phyloP scores from a whole-genome alignment of 2,113 vertebrate genomes.

The Collichthys lucidus region DNA sequence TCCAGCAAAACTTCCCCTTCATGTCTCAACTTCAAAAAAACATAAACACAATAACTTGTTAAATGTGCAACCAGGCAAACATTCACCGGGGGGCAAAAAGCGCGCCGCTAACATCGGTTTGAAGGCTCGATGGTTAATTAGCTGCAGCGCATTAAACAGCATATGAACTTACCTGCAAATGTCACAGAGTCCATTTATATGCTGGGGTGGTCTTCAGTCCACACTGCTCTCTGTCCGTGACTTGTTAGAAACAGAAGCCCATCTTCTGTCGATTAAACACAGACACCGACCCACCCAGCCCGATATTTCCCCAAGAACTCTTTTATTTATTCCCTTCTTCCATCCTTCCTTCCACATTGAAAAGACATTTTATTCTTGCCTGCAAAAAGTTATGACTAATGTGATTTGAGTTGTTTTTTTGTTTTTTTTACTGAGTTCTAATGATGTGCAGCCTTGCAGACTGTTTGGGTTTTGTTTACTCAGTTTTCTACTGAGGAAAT shows the following conservation, averaged over 20 bases:
- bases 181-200: conserved; percentile 6
- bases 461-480: neutral
- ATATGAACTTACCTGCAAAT: conserved; percentile 13
- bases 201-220: neutral
- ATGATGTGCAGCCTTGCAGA: neutral
- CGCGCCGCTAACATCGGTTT: neutral
- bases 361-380: neutral
- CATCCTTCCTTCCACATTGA: too few species aligned
- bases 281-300: neutral
- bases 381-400: too few species aligned
- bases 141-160: neutral
- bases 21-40: neutral
- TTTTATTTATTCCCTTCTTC: neutral
- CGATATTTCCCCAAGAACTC: neutral
- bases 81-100: neutral
- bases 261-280: conserved; percentile 14
- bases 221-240: neutral
- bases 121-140: neutral
- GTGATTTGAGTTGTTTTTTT: too few species aligned
- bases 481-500: neutral
- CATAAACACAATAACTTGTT: too few species aligned
- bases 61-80: neutral
- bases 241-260: neutral
- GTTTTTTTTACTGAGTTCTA: neutral
- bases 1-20: neutral